phyloP scores from a whole-genome alignment of 2,888 invertebrate genomes.

The Eristalis pertinax region DNA sequence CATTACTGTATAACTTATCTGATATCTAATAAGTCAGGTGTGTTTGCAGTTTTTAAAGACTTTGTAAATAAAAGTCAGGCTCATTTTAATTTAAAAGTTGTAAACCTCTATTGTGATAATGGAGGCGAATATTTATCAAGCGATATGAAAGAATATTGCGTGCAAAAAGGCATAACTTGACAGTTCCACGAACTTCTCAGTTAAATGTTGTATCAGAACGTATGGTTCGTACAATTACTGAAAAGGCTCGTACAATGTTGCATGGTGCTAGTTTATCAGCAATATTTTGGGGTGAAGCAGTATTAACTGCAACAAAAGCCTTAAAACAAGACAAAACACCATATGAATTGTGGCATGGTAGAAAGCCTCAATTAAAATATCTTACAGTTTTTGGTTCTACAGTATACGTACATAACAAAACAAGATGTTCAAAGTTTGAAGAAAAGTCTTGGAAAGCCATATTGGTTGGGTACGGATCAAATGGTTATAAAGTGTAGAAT shows the following conservation, averaged over 20 bases:
- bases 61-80: too few relatives aligned
- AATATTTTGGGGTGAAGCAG: too few relatives aligned
- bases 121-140: conserved; percentile 76
- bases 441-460: too few relatives aligned
- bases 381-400: conserved; percentile 46
- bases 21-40: too few relatives aligned
- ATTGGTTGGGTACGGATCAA: too few relatives aligned
- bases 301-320: conserved; percentile 78
- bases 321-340: too few relatives aligned
- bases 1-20: too few relatives aligned
- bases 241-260: conserved; percentile 78
- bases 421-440: conserved; percentile 31
- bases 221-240: conserved; percentile 77
- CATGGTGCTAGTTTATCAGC: too few relatives aligned
- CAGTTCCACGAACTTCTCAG: conserved; percentile 78
- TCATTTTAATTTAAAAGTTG: conserved; percentile 75
- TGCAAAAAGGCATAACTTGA: too few relatives aligned
- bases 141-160: too few relatives aligned
- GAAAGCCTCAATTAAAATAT: conserved; percentile 77
- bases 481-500: conserved; percentile 77
- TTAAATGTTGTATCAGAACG: conserved; percentile 78
- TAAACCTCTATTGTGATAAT: conserved; percentile 75
- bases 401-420: conserved; percentile 47
- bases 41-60: too few relatives aligned
- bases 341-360: too few relatives aligned